Base-by-base conservation (phyloP, 1,140 invertebrate genomes). In the Ips typographus region DNA sequence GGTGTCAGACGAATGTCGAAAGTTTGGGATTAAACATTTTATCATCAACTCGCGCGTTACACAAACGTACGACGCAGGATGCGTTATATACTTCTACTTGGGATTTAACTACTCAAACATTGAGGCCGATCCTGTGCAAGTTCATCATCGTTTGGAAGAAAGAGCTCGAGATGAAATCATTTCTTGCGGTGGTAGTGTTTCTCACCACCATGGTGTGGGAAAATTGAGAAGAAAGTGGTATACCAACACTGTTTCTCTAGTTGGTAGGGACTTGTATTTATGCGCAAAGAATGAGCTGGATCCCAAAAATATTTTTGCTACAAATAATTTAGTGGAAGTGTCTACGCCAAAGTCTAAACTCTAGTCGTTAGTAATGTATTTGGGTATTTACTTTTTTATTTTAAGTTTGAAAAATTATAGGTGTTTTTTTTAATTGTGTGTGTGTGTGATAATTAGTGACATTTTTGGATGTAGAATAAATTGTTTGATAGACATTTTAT, bases 1-100 rank as follows among this genome's bases (percentile, higher is more conserved):
- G 44, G 84, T 98, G 1, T 79, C 82, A 2, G 77, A 86, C 58
- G 94, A 98, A 78, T 96, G 94, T 79, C 81, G 84, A 71, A 83
- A 79, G 6, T 80, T 83, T 1, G 83, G 83, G 6, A 88, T 95
- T 40, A 77, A 78, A 2, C 80, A 88, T 65, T 90, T 84, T 71
- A 83, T 93, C 42, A 85, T 94, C 5, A 93, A 91, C 1, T 93
- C 89, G 76, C 83, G 97, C 3, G 91, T 99, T 0, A 99, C 96
- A 3, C 97, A 99, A 82, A 96, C 94, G 1, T 98, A 99, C 77
- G 98, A 99, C 80, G 90, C 91, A 1, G 97, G 98, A 0, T 96
- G 96, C 74, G 98, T 96, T 80, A 90, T 99, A 60, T 99, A 99
- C 80, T 99, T 99, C 81, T 99, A 99, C 80, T 95, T 99, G 84